Base-by-base conservation (phyloP, 1,140 invertebrate species). In the Mercenaria mercenaria region DNA sequence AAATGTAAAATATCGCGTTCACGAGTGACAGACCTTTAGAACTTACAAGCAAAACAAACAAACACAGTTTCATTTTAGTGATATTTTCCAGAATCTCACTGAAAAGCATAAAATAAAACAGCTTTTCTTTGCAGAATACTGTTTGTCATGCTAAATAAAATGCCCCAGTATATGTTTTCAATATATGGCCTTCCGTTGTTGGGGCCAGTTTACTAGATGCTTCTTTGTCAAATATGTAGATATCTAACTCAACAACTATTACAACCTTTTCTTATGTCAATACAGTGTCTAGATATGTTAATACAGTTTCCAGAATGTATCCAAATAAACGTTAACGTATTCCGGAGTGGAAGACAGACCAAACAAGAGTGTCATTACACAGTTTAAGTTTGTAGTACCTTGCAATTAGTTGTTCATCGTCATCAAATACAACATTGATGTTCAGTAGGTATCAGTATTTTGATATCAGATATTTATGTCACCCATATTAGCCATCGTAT, bases 231-330 rank as follows among this genome's bases (percentile, higher is more conserved):
- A 15, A 11, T 34, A 67, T n/a, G 0, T 82, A 29, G n/a, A 34
- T 72, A 37, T 81, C 64, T 20, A 89, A 18, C n/a, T 89, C 87
- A 59, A 56, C 34, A 50, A 82, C 20, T 8, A 89, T 47, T n/a
- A 89, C 47, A 20, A 64, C 67, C 23, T 80, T 80, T 18, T 83
- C 67, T 90, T n/a, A 98, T 96, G 93, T 98, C 98, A 91, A 98
- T 98, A 91, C 97, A 98, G 81, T 0, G 97, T 95, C 2, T 98
- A 98, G 93, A 99, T 98, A 20, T 96, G 97, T n/a, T n/a, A n/a
- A n/a, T n/a, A n/a, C n/a, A n/a, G n/a, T n/a, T n/a, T 10, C 97
- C 97, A 92, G 98, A 98, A 95, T 98, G 98, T 0, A 98, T 98
- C n/a, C 92, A 91, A 82, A 95, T 95, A 32, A 88, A 82, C n/a